phyloP scores from a whole-genome alignment of 2,113 vertebrate species.

The Thalassoma bifasciatum region DNA sequence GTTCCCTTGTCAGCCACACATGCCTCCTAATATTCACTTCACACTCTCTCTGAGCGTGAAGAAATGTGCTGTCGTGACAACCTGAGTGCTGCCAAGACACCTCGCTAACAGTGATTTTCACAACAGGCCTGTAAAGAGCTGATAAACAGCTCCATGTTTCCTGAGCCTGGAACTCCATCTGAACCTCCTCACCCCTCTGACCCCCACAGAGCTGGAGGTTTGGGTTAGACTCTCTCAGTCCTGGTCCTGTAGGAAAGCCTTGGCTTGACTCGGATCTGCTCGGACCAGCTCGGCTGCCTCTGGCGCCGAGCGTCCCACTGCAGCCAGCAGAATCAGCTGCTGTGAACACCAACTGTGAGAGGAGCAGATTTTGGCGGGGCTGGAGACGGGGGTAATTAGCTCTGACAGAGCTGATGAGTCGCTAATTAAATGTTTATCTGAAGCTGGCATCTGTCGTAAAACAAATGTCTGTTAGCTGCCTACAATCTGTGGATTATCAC shows the following conservation, averaged over 20 bases:
- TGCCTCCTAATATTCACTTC: constrained; percentile 29
- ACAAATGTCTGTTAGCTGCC: constrained; percentile 73
- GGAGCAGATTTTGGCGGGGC: constrained; percentile 57
- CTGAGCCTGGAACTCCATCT: constrained; percentile 39
- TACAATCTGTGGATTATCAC: constrained; percentile 73
- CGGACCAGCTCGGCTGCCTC: constrained; percentile 2
- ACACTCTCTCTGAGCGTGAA: constrained; percentile 10
- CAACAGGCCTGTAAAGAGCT: constrained; percentile 33
- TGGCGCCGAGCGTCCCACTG: constrained; percentile 3
- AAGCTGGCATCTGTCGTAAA: constrained; percentile 78
- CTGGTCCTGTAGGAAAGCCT: not conserved
- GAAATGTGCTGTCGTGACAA: constrained; percentile 36
- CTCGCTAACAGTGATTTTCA: constrained; percentile 35
- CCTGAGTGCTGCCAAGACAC: constrained; percentile 17
- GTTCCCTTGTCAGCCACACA: constrained; percentile 26
- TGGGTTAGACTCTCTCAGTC: constrained; percentile 30
- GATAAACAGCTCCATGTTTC: constrained; percentile 47
- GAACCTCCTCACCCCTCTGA: constrained; percentile 22
- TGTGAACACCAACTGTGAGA: constrained; percentile 49
- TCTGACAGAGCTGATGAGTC: constrained; percentile 77
- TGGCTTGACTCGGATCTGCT: not conserved
- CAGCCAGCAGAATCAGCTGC: constrained; percentile 50
- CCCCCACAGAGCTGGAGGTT: constrained; percentile 19
- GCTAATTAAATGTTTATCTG: constrained; percentile 82
- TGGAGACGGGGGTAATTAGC: constrained; percentile 69